Evolutionary conservation across 1,140 invertebrate genomes (phyloP), one percentile per base, ranked within the genome.

Genomic region (Bombus huntii): DNA sequence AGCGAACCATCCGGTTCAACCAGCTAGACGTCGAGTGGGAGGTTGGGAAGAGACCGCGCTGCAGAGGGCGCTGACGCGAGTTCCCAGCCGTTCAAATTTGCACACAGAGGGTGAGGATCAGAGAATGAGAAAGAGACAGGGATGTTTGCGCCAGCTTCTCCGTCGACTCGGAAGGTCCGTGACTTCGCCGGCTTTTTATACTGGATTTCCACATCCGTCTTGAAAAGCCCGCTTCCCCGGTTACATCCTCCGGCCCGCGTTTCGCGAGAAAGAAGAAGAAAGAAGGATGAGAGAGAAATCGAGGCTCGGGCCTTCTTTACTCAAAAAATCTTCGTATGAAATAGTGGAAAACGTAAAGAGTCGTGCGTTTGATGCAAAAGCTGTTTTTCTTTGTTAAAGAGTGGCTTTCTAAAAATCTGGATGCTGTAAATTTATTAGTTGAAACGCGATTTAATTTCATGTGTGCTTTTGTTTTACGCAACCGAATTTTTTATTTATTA

Each of bases 51-150:
- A 37, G 59, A 2, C 9, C 28, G 59, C n/a, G 57, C 62, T 71
- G 22, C 77, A 72, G 83, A 77, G 83, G 74, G 83, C 83, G 76
- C 66, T 80, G 84, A 71, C 77, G 34, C 78, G 83, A 76, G 77
- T 81, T 88, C 85, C 76, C 87, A 72, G 37, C 80, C 78, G 91
- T 93, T 92, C 92, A 92, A 93, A 92, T 93, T 93, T 93, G 85
- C 91, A 91, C 89, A 92, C 88, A 65, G 71, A 81, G 80, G 86
- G 85, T 76, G 88, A 84, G 90, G 59, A 79, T 4, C 15, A 57
- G 77, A 65, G 78, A 73, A n/a, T 28, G 74, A 44, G 68, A 81
- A 57, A 47, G 79, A 79, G 81, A 74, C 80, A 79, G 84, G 37
- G 65, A 86, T 87, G 73, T 86, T 87, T 90, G 73, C 84, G 28